A percentile compares a stretch with the other conserved stretches of the same genome.
These are phyloP conservation scores for Trididemnum nubilum DNA, from an alignment of 23 tunicate species.

Conservation along the genomic window DNA sequence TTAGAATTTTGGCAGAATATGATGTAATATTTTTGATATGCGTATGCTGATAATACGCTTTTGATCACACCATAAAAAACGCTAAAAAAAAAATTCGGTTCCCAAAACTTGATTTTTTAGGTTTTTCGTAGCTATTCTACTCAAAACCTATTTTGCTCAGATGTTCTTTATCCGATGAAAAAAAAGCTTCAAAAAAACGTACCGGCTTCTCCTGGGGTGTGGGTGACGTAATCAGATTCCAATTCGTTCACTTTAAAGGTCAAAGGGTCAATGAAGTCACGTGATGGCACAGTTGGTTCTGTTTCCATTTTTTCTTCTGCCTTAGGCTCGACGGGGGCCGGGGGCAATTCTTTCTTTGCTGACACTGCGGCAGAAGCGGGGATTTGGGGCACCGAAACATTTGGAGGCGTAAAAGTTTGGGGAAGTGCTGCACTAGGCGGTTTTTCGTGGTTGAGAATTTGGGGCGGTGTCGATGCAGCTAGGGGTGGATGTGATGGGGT, in stretches of 20 bases:
- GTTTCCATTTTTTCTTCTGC: slow-evolving; percentile 9
- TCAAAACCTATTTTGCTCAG: too few relatives aligned
- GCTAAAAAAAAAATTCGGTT: too few relatives aligned
- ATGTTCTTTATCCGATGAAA: too few relatives aligned
- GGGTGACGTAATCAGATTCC: slow-evolving; percentile 17
- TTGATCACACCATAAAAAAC: too few relatives aligned
- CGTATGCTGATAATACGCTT: too few relatives aligned
- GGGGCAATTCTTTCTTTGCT: background rate
- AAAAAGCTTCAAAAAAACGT: too few relatives aligned
- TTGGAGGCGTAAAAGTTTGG: too few relatives aligned
- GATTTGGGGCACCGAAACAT: background rate
- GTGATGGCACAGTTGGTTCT: background rate
- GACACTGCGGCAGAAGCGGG: background rate
- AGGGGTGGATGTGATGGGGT: too few relatives aligned
- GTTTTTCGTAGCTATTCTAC: too few relatives aligned
- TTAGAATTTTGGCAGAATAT: too few relatives aligned
- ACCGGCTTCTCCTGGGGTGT: slow-evolving; percentile 46
- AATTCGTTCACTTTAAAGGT: slow-evolving; percentile 21
- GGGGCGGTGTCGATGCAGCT: background rate
- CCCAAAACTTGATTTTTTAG: too few relatives aligned
- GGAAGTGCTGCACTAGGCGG: background rate
- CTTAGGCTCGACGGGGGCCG: background rate
- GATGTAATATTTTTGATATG: too few relatives aligned
- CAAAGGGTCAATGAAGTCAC: slow-evolving; percentile 37
- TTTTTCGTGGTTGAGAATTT: background rate